Evolutionary conservation across 2,888 invertebrate species (phyloP), one percentile per base, ranked within the genome.

Genomic region (Malachius bipustulatus): DNA sequence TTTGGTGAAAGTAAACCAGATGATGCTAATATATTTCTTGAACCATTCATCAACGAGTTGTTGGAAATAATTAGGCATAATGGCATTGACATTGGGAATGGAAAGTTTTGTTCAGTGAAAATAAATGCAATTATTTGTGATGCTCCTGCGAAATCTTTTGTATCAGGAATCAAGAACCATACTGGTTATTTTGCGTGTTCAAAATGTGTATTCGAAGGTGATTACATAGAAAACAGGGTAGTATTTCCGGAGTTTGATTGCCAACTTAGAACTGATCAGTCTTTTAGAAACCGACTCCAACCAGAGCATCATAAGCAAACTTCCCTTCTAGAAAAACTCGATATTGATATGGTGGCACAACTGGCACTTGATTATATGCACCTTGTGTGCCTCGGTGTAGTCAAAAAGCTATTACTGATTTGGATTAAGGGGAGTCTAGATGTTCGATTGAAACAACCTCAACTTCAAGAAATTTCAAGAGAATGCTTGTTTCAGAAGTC

Each of bases 361-460:
- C 19, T 39, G 34, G 19, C 16, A 6, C 29, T 37, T 14, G 24
- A 37, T 13, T 37, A 40, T 39, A 40, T 38, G 38, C 41, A 38
- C 28, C 30, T 49, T 12, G 41, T 48, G 24, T 47, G 42, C 38
- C 30, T 46, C 16, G 46, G 47, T 14, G 39, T 44, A 10, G 34
- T 45, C 14, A 42, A 43, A 36, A 42, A 41, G 38, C 38, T 47
- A 10, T 36, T 45, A 31, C 38, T 26, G 33, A 34, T 36, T 16
- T 37, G 36, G 39, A 34, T 34, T 37, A 37, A 35, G 26, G 34
- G 13, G 13, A 10, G 10, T 14, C 12, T 28, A 11, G 29, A 28
- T n/a, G 12, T 28, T n/a, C 29, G 29, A 6, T n/a, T 28, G 29
- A 28, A 9, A 28, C 29, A 4, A 4, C n/a, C n/a, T n/a, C n/a